These are phyloP conservation scores for Drosophila silvestris DNA, from an alignment of 2,888 invertebrate genomes.

Conservation along the genomic window DNA sequence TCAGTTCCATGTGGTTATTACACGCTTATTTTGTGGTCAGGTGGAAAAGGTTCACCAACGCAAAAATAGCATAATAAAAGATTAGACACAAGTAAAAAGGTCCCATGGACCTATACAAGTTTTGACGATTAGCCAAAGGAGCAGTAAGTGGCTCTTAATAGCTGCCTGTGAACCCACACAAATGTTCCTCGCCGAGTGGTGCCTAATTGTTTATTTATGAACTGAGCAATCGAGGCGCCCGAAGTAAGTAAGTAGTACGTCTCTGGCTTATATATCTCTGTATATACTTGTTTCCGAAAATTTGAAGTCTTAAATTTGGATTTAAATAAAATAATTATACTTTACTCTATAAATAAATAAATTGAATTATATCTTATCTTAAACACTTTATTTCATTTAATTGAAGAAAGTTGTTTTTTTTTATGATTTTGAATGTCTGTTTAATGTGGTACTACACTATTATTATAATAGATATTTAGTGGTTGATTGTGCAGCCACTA, in stretches of 20 bases:
- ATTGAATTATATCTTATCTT: background rate
- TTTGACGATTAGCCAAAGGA: conserved; percentile 41
- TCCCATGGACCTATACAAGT: conserved; percentile 20
- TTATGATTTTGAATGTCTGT: background rate
- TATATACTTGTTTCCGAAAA: background rate
- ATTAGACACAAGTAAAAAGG: conserved; percentile 18
- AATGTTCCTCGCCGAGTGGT: conserved; percentile 38
- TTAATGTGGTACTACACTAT: background rate
- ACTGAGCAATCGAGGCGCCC: conserved; percentile 32
- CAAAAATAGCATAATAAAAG: conserved; percentile 23
- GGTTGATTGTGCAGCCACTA: background rate
- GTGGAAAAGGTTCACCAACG: conserved; percentile 9
- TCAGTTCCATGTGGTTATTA: conserved; percentile 40
- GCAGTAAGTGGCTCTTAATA: conserved; percentile 22
- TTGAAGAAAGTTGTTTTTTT: background rate
- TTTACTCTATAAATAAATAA: background rate
- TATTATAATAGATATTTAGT: background rate
- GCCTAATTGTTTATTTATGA: conserved; percentile 70
- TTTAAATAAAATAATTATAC: background rate
- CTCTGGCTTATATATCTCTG: conserved; percentile 9
- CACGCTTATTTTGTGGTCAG: conserved; percentile 49
- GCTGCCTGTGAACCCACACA: conserved; percentile 58
- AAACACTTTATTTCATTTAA: background rate
- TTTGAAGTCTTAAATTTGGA: background rate
- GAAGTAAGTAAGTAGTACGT: conserved; percentile 30